Conservation (phyloP, 2,797 vertebrate species). For the Micromesistius poutassou region DNA sequence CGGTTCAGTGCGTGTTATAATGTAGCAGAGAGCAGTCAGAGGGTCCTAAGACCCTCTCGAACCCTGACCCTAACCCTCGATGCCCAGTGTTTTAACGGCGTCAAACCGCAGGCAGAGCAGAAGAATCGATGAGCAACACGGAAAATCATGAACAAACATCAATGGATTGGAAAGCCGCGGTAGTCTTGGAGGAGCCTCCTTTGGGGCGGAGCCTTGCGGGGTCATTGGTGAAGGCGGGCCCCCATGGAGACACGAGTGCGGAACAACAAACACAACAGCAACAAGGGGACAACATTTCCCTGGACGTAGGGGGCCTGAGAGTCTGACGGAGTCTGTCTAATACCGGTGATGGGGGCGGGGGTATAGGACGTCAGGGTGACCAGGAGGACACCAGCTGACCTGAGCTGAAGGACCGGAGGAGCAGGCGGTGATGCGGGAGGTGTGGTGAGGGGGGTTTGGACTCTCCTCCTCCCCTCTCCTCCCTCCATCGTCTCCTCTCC, state of each 20-base stretch:
- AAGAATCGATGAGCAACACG: no score
- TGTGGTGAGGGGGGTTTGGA: not conserved
- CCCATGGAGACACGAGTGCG: not conserved
- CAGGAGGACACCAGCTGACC: not conserved
- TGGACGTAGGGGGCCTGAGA: slow-evolving; percentile 28
- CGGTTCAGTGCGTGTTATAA: slow-evolving; percentile 24
- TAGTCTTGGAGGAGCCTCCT: slow-evolving; percentile 37
- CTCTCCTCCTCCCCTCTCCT: no score
- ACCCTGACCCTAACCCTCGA: slow-evolving; percentile 9
- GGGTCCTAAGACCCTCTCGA: not conserved
- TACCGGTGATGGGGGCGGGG: slow-evolving; percentile 35
- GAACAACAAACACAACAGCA: slow-evolving; percentile 22
- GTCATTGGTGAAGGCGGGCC: slow-evolving; percentile 50
- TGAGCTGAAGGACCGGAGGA: not conserved
- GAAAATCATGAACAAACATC: not conserved
- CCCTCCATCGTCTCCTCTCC: not conserved
- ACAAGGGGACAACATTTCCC: slow-evolving; percentile 25
- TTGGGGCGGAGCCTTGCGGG: slow-evolving; percentile 55
- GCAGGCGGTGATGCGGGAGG: not conserved
- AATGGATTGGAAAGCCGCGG: not conserved
- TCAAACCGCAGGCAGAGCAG: slow-evolving; percentile 8
- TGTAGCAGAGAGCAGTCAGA: slow-evolving; percentile 6
- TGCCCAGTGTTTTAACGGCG: not conserved
- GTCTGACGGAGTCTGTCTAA: slow-evolving; percentile 33
- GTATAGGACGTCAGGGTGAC: not conserved